Evolutionary conservation across 2,888 invertebrate species (phyloP).

Genomic region (Deroplatys truncata): DNA sequence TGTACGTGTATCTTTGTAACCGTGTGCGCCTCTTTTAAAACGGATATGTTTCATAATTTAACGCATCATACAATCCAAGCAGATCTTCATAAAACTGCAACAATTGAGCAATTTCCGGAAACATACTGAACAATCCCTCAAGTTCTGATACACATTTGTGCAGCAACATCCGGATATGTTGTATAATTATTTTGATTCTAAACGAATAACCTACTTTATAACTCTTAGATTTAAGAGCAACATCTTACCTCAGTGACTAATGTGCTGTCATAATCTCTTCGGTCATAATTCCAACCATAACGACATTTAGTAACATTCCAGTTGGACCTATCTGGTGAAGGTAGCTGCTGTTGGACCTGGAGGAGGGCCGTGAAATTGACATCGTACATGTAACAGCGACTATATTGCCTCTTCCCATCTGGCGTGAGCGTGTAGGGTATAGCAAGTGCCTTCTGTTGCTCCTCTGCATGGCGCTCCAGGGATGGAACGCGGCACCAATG

Average conservation of each 20-base stretch:
- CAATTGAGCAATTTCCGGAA: no score
- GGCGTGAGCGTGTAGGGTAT: constrained; percentile 47
- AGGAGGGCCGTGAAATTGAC: constrained; percentile 48
- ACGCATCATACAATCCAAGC: no score
- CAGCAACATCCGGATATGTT: no score
- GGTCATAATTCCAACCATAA: constrained; percentile 60
- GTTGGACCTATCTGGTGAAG: constrained; percentile 40
- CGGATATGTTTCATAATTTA: no score
- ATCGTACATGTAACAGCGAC: constrained; percentile 49
- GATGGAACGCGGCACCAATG: constrained; percentile 62
- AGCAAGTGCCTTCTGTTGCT: constrained; percentile 50
- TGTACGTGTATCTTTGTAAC: no score
- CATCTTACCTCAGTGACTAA: constrained; percentile 61
- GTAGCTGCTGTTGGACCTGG: constrained; percentile 40
- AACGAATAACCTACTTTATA: no score
- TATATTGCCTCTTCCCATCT: constrained; percentile 40
- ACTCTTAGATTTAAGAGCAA: background rate
- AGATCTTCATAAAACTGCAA: no score
- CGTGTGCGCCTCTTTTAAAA: no score
- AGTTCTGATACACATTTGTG: no score
- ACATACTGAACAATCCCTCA: no score
- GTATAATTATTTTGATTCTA: no score
- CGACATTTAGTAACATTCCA: constrained; percentile 49
- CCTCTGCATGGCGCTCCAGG: constrained; percentile 47
- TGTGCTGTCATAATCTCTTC: constrained; percentile 57